Evolutionary conservation across 2,797 vertebrate species (phyloP).

Genomic region (Intellagama lesueurii): DNA sequence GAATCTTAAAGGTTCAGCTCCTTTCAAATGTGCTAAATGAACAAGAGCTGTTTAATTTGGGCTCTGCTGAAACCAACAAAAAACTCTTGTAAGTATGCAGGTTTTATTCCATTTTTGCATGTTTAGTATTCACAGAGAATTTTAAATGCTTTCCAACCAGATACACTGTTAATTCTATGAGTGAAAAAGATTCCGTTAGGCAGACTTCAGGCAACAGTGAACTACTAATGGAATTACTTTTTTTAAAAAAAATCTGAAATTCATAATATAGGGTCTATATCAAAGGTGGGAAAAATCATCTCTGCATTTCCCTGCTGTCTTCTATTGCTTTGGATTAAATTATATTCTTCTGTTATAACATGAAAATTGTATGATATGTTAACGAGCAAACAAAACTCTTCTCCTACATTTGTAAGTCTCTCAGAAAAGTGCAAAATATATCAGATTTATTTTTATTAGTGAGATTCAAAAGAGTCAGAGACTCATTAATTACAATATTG

Average conservation of each 20-base stretch:
- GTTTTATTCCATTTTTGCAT: conserved; percentile 75
- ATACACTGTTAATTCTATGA: conserved; percentile 77
- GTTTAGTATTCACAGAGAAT: conserved; percentile 74
- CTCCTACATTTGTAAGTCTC: neutral
- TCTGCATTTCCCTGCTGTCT: conserved; percentile 76
- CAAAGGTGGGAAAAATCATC: conserved; percentile 73
- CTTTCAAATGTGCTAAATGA: conserved; percentile 78
- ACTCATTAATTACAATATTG: too few relatives aligned
- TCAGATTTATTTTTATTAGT: neutral
- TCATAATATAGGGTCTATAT: conserved; percentile 79
- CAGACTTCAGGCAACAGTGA: conserved; percentile 80
- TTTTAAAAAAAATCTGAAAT: conserved; percentile 74
- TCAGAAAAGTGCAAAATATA: conserved; percentile 54
- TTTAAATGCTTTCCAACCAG: conserved; percentile 75
- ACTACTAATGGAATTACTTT: conserved; percentile 79
- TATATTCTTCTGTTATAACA: conserved; percentile 70
- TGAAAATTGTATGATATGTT: conserved; percentile 70
- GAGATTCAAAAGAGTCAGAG: too few relatives aligned
- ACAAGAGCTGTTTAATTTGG: conserved; percentile 77
- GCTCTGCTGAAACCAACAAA: conserved; percentile 74
- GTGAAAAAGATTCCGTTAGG: conserved; percentile 80
- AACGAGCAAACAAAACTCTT: conserved; percentile 19
- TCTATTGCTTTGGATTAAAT: conserved; percentile 81
- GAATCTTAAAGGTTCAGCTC: conserved; percentile 79
- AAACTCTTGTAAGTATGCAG: conserved; percentile 71